A percentile compares a stretch with the other conserved stretches of the same genome.
phyloP scores from a whole-genome alignment of 1,140 invertebrate species.

The Diuraphis noxia region DNA sequence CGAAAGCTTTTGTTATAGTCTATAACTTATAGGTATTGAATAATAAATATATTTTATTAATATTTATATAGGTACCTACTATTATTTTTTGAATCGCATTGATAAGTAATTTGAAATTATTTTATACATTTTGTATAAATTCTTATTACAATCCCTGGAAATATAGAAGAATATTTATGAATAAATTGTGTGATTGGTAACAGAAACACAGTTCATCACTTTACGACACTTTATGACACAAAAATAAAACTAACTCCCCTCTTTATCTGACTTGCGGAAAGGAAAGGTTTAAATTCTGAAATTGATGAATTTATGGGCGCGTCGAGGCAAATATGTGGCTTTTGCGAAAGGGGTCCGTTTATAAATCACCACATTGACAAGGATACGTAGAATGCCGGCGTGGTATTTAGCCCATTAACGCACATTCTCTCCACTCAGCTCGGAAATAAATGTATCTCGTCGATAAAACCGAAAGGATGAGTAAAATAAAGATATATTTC shows the following conservation, averaged over 20 bases:
- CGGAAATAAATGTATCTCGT: slow-evolving; percentile 3
- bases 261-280: not conserved
- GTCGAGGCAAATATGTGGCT: slow-evolving; percentile 33
- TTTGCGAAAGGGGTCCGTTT: not conserved
- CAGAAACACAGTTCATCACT: slow-evolving; percentile 19
- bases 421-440: not conserved
- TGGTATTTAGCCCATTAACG: slow-evolving; percentile 41
- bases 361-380: slow-evolving; percentile 47
- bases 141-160: not conserved
- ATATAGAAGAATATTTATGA: not conserved
- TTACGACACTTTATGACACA: not conserved
- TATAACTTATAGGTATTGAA: no score
- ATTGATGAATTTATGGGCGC: slow-evolving; percentile 25
- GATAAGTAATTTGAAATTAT: not conserved
- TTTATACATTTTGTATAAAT: not conserved
- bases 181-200: not conserved
- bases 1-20: not conserved
- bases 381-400: slow-evolving; percentile 12
- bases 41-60: no score
- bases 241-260: not conserved
- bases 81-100: not conserved
- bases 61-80: not conserved
- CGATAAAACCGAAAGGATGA: not conserved
- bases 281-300: slow-evolving; percentile 20
- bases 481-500: slow-evolving; percentile 17